Evolutionary conservation across 2,797 vertebrate species (phyloP), one percentile per base, ranked within the genome.

Genomic region (Lacerta bilineata): DNA sequence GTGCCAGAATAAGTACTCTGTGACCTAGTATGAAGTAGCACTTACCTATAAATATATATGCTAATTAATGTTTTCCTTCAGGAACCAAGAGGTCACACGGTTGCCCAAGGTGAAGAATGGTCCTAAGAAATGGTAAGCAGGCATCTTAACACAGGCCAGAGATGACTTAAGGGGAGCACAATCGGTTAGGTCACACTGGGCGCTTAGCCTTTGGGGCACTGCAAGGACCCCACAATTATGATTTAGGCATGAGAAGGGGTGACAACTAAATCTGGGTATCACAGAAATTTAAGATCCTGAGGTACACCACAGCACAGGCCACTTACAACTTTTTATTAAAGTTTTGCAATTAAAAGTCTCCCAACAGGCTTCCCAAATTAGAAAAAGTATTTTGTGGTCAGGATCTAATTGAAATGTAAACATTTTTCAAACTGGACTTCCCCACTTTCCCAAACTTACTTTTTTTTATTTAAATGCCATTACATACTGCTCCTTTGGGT

Each of bases 61-160:
- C 91, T 93, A 29, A 83, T 72, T 90, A 91, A 91, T 71, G 76
- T 78, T 80, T 85, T 80, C 85, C 46, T 82, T 46, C 83, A 97
- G 97, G 93, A 89, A 90, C 84, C 93, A 93, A 74, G 96, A 97
- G 46, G 93, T 93, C 8, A 95, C 88, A 25, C 96, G 87, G 85
- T 95, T 98, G 74, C 98, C 97, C 66, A 97, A 96, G 93, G 93
- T 97, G 50, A 97, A 96, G 87, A 91, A 94, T 9, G 78, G 95
- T 72, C 94, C 96, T 20, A 97, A 96, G 94, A 98, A 96, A 95
- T 93, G 80, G 97, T 97, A 96, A 91, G 98, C 96, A 25, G 36
- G 18, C 20, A 77, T 41, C 10, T 23, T 76, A 50, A 33, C 87
- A 50, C 50, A 55, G 13, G 50, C 2, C 50, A 55, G 50, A 55